Evolutionary conservation across 2,797 vertebrate genomes (phyloP).

Genomic region (Prunella strophiata): DNA sequence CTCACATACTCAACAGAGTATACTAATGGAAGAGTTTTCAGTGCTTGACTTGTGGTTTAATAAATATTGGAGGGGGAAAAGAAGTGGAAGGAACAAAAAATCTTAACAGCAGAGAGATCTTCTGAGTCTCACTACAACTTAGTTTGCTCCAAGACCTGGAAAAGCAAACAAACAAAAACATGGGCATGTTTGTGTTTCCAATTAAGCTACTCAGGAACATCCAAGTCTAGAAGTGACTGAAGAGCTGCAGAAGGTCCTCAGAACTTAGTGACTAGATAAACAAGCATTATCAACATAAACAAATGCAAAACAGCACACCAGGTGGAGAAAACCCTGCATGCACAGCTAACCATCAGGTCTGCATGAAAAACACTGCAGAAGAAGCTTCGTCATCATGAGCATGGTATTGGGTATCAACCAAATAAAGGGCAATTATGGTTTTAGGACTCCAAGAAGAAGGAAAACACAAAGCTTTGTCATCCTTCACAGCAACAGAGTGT

Average conservation of each 20-base stretch:
- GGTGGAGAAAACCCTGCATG: neutral
- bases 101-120: neutral
- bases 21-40: neutral
- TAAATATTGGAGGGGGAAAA: neutral
- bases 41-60: neutral
- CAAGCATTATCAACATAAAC: neutral
- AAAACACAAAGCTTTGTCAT: neutral
- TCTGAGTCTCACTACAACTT: neutral
- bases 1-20: neutral
- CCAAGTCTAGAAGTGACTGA: neutral
- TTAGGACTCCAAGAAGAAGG: neutral
- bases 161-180: neutral
- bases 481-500: neutral
- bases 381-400: neutral
- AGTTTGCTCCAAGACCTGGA: neutral
- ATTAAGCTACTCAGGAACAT: neutral
- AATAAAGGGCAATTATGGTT: neutral
- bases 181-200: neutral
- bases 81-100: neutral
- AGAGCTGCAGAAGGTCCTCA: neutral
- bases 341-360: neutral
- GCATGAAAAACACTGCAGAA: neutral
- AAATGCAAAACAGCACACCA: neutral
- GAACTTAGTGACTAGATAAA: neutral
- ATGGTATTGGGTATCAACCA: neutral